Evolutionary conservation across 2,113 vertebrate species (phyloP), one percentile per base, ranked within the genome.

Genomic region (Progne subis): DNA sequence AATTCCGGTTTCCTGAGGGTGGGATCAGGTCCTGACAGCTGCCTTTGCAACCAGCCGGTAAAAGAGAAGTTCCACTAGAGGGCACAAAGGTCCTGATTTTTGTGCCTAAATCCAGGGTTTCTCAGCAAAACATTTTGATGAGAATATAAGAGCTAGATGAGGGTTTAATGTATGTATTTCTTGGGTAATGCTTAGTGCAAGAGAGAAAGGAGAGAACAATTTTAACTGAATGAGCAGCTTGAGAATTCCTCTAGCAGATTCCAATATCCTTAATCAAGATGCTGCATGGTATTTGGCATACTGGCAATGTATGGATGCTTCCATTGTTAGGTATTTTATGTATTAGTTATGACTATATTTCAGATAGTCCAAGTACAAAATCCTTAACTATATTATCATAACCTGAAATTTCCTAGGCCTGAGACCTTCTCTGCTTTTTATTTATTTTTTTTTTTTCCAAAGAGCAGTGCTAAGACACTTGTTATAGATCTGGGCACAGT

Each of bases 31-130:
- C 18, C 0, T 7, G 7, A 25, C 41, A 44, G 55, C 77, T 83
- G 46, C 23, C 1, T 61, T 75, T 37, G 28, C 84, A 52, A 72
- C 44, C 83, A n/a, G 55, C 5, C 79, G 74, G 23, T 55, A 70
- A 43, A 75, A 79, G 44, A 47, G 18, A 87, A 79, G 55, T 72
- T 94, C 96, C 95, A 91, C 95, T 95, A 95, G 94, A 96, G 94
- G 95, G 95, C 94, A 90, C 79, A 94, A 83, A 88, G 83, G 80
- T 24, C 82, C 83, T 41, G 52, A 11, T 47, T 93, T 94, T 94
- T 86, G 72, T 79, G 32, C 50, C 84, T 57, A 53, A 91, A 83
- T 71, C 37, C n/a, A 20, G n/a, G 25, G 14, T 23, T 86, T 55
- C 79, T 49, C 56, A 52, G 71, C 26, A 77, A 63, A 91, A 63